These are phyloP conservation scores for Drosophila teissieri DNA, from an alignment of 1,140 invertebrate genomes.

Conservation along the genomic window DNA sequence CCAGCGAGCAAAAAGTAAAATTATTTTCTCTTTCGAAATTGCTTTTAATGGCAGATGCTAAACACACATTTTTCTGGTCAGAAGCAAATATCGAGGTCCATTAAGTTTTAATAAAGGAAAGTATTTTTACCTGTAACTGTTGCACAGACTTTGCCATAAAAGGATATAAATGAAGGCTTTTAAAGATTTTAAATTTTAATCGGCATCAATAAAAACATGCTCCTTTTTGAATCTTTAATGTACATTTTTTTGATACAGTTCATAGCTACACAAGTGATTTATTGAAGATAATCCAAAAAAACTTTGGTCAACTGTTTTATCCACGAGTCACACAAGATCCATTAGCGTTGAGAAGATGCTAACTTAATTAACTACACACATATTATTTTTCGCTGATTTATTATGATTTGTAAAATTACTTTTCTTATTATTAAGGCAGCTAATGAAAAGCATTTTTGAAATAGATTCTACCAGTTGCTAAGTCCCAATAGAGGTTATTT, in stretches of 20 bases:
- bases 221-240: no score
- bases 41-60: constrained; percentile 59
- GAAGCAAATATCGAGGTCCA: background rate
- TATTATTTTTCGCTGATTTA: background rate
- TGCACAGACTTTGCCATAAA: no score
- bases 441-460: no score
- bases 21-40: constrained; percentile 32
- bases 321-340: no score
- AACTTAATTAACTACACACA: background rate
- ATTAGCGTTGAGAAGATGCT: no score
- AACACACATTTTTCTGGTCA: constrained; percentile 36
- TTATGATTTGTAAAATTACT: background rate
- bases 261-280: no score
- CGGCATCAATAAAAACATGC: background rate
- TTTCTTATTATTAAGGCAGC: background rate
- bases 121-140: background rate
- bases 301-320: no score
- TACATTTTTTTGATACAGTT: no score
- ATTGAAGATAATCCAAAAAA: no score
- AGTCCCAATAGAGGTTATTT: background rate
- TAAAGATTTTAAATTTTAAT: background rate
- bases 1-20: constrained; percentile 10
- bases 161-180: no score
- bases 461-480: background rate
- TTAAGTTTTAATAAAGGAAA: constrained; percentile 15